phyloP scores from a whole-genome alignment of 2,888 invertebrate genomes.

The Neoaliturus tenellus region DNA sequence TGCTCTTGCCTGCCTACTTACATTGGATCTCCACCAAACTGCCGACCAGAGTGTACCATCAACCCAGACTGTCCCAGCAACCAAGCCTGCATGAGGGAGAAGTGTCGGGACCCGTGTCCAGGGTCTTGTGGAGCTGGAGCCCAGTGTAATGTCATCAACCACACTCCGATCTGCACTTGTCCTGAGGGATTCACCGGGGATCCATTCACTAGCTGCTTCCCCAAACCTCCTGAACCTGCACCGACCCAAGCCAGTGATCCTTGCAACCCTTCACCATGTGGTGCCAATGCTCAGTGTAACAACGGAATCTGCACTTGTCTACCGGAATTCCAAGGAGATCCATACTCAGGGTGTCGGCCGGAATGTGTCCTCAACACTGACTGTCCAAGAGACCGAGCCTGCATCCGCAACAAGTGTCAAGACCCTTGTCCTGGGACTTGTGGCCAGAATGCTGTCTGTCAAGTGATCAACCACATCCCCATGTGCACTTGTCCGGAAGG shows the following conservation, averaged over 20 bases:
- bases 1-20: slow-evolving; percentile 82
- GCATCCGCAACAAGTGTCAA: slow-evolving; percentile 78
- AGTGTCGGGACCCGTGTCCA: slow-evolving; percentile 74
- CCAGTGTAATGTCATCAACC: slow-evolving; percentile 78
- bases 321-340: slow-evolving; percentile 84
- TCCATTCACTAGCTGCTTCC: slow-evolving; percentile 70
- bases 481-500: slow-evolving; percentile 72
- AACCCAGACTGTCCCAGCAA: slow-evolving; percentile 76
- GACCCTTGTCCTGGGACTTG: slow-evolving; percentile 82
- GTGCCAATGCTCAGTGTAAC: slow-evolving; percentile 75
- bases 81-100: slow-evolving; percentile 73
- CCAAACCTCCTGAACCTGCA: slow-evolving; percentile 72
- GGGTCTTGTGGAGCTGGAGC: slow-evolving; percentile 73
- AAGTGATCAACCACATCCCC: slow-evolving; percentile 77
- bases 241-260: slow-evolving; percentile 77
- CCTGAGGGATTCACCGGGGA: slow-evolving; percentile 72
- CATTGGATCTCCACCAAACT: slow-evolving; percentile 82
- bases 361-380: slow-evolving; percentile 87
- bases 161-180: slow-evolving; percentile 85
- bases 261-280: slow-evolving; percentile 86
- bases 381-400: slow-evolving; percentile 81
- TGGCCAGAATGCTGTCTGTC: slow-evolving; percentile 78
- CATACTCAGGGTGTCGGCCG: slow-evolving; percentile 83
- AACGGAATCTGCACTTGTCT: slow-evolving; percentile 83
- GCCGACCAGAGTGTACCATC: slow-evolving; percentile 83